A percentile compares a stretch with the other conserved stretches of the same genome.
phyloP scores from a whole-genome alignment of 2,888 invertebrate species.

The Pyrgus malvae region DNA sequence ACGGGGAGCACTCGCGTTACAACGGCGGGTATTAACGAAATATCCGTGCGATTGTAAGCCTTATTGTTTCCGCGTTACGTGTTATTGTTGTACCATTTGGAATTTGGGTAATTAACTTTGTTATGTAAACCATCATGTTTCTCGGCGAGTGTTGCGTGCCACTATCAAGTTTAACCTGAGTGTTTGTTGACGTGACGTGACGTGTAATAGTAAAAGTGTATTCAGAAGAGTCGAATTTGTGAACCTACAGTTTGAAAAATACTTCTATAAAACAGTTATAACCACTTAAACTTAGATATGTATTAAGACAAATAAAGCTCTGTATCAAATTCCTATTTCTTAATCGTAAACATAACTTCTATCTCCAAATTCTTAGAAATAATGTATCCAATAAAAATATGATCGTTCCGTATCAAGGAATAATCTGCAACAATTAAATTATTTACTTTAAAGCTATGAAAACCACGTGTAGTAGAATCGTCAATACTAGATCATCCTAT shows the following conservation, averaged over 20 bases:
- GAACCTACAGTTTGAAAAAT: slow-evolving; percentile 7
- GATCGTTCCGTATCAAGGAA: too few species aligned
- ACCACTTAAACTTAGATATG: too few species aligned
- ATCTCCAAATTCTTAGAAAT: too few species aligned
- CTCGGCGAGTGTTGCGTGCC: slow-evolving; percentile 10
- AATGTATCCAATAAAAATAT: too few species aligned
- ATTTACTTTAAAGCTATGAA: too few species aligned
- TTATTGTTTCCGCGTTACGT: slow-evolving; percentile 50
- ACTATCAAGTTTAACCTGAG: background rate
- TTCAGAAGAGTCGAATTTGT: background rate
- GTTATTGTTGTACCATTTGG: slow-evolving; percentile 24
- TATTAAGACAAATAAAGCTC: too few species aligned
- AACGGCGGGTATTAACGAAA: slow-evolving; percentile 39
- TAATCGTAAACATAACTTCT: too few species aligned
- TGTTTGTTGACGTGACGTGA: slow-evolving; percentile 18
- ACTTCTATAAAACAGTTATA: too few species aligned
- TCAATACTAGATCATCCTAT: too few species aligned
- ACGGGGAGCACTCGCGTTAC: slow-evolving; percentile 37
- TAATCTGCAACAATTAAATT: too few species aligned
- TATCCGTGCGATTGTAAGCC: slow-evolving; percentile 63
- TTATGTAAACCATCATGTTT: slow-evolving; percentile 23
- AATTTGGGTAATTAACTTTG: slow-evolving; percentile 31
- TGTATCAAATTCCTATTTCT: too few species aligned
- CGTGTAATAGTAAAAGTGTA: slow-evolving; percentile 11
- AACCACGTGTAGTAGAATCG: too few species aligned